A percentile compares a stretch with the other conserved stretches of the same genome.
phyloP scores from a whole-genome alignment of 2,888 invertebrate genomes.

The Agriopis leucophaearia region DNA sequence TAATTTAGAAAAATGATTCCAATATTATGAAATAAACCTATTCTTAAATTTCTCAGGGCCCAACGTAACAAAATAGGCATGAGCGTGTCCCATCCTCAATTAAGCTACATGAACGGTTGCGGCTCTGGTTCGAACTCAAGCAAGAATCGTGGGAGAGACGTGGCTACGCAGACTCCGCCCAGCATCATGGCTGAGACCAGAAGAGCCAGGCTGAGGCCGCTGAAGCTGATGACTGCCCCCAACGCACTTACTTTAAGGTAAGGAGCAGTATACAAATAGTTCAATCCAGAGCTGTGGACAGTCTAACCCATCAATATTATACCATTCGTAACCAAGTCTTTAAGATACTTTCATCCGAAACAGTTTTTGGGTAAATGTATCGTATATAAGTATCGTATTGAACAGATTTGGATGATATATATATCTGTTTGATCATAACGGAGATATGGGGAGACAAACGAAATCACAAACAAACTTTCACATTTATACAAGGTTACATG shows the following conservation, averaged over 20 bases:
- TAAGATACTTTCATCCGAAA: too few species aligned
- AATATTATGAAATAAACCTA: background rate
- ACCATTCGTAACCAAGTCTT: too few species aligned
- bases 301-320: too few species aligned
- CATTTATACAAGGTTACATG: too few species aligned
- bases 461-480: too few species aligned
- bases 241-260: slow-evolving; percentile 78
- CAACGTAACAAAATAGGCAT: slow-evolving; percentile 83
- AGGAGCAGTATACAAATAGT: slow-evolving; percentile 26
- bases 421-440: too few species aligned
- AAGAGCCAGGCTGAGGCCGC: slow-evolving; percentile 68
- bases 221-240: slow-evolving; percentile 75
- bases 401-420: too few species aligned
- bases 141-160: slow-evolving; percentile 84
- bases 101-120: slow-evolving; percentile 88
- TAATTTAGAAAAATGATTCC: too few species aligned
- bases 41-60: slow-evolving; percentile 51
- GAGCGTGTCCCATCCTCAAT: slow-evolving; percentile 86
- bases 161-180: slow-evolving; percentile 90
- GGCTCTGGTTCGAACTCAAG: slow-evolving; percentile 59
- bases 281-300: too few species aligned
- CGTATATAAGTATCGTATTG: too few species aligned
- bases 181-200: slow-evolving; percentile 90
- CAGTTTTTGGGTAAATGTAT: too few species aligned
- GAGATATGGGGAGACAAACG: too few species aligned